phyloP scores from a whole-genome alignment of 1,140 invertebrate species.

The Acromyrmex charruanus region DNA sequence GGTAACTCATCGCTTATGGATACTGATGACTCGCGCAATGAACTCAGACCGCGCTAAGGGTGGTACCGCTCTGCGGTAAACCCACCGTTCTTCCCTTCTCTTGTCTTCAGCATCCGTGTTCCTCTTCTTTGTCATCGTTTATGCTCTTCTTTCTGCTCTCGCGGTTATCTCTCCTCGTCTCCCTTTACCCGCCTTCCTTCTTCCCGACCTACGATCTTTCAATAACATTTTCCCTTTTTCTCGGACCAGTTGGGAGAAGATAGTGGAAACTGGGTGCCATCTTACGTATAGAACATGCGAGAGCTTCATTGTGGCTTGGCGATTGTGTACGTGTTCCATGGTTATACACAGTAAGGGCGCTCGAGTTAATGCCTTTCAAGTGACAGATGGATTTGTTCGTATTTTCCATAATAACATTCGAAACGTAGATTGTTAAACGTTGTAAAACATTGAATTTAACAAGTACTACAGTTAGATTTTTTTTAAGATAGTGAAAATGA shows the following conservation, averaged over 20 bases:
- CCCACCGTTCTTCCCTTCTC: constrained; percentile 67
- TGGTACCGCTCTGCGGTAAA: constrained; percentile 77
- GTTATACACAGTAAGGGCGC: constrained; percentile 60
- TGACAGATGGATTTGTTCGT: constrained; percentile 39
- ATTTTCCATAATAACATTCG: constrained; percentile 5
- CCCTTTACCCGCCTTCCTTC: constrained; percentile 21
- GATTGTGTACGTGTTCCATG: constrained; percentile 27
- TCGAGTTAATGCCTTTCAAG: constrained; percentile 34
- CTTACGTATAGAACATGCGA: constrained; percentile 44
- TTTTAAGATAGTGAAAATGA: constrained; percentile 12
- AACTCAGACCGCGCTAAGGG: constrained; percentile 83
- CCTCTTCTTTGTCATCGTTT: constrained; percentile 42
- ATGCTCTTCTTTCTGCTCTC: constrained; percentile 52
- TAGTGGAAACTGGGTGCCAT: constrained; percentile 48
- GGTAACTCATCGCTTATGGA: constrained; percentile 87
- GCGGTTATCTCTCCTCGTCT: constrained; percentile 37
- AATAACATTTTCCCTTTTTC: constrained; percentile 83
- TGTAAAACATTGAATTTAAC: not conserved
- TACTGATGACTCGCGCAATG: constrained; percentile 87
- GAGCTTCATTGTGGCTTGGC: constrained; percentile 34
- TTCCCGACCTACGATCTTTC: constrained; percentile 74
- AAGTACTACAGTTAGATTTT: not conserved
- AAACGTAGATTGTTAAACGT: constrained; percentile 11
- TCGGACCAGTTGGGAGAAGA: constrained; percentile 4
- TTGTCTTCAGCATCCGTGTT: constrained; percentile 67